Evolutionary conservation across 2,113 vertebrate species (phyloP), one percentile per base, ranked within the genome.

Genomic region (Pipa parva): DNA sequence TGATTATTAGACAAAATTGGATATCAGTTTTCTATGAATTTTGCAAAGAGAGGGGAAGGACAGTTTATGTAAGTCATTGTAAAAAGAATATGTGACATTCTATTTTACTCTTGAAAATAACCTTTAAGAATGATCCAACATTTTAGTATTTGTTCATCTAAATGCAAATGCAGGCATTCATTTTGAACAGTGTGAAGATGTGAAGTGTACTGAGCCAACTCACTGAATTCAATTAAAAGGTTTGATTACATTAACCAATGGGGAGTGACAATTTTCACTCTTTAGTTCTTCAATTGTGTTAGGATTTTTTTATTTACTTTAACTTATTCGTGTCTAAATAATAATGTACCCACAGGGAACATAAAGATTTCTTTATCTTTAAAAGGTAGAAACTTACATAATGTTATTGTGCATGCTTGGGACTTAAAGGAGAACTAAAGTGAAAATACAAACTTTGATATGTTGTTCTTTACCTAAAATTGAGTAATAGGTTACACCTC

Each of bases 51-150:
- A n/a, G n/a, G n/a, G n/a, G n/a, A n/a, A n/a, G n/a, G n/a, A n/a
- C n/a, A n/a, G n/a, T n/a, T n/a, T n/a, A n/a, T n/a, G n/a, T n/a
- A n/a, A n/a, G n/a, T n/a, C n/a, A 24, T 36, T 9, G 12, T n/a
- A 21, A 28, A 59, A 12, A 59, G 39, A 51, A 51, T 12, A 37
- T 29, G 24, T 58, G 56, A 51, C 65, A 60, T 68, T 36, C 18
- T 33, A 51, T 45, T 27, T 22, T 51, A 49, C 64, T n/a, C 55
- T 21, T 27, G 42, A 45, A 67, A 50, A 29, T 67, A 68, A 68
- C 65, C 65, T 68, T 59, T 68, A 68, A 68, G 59, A 37, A 68
- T 51, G 29, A 60, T 59, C 59, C 65, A 68, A 51, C 65, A 51
- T 68, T 68, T 50, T 60, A 51, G 42, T 52, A 31, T 52, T 59